Percentiles rank a stretch among this genome's conserved stretches.
These are phyloP conservation scores for Eilema caniola DNA, from an alignment of 2,888 invertebrate species.

Conservation along the genomic window DNA sequence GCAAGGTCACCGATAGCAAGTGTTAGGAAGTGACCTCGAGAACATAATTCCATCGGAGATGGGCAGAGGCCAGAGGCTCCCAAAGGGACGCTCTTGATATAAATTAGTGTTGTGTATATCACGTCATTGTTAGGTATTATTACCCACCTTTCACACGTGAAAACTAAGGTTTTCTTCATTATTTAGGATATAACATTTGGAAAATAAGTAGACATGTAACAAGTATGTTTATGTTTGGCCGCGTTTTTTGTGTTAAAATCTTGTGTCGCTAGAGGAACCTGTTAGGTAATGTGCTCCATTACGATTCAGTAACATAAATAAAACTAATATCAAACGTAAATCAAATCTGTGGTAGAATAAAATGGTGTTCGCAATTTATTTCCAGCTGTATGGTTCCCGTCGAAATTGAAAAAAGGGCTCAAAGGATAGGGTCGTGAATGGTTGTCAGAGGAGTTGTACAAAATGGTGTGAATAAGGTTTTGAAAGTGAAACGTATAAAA, in stretches of 20 bases:
- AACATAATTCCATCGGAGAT: not conserved
- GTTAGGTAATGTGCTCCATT: not conserved
- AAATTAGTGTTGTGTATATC: not conserved
- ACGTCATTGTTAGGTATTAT: not conserved
- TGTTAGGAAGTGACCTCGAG: constrained; percentile 4
- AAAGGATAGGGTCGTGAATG: not conserved
- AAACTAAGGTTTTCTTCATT: too few species aligned
- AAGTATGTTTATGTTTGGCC: not conserved
- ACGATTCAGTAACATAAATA: not conserved
- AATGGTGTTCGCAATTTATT: not conserved
- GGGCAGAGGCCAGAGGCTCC: not conserved
- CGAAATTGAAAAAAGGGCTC: too few species aligned
- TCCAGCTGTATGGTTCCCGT: not conserved
- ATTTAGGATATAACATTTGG: not conserved
- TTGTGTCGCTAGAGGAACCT: not conserved
- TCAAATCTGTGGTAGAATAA: not conserved
- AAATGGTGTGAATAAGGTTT: not conserved
- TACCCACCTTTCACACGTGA: not conserved
- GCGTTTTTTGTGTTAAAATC: not conserved
- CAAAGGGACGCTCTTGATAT: not conserved
- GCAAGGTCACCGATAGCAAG: not conserved
- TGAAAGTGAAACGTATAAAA: too few species aligned
- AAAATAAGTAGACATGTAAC: not conserved
- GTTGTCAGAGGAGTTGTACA: not conserved
- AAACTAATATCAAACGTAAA: not conserved